phyloP scores from a whole-genome alignment of 2,113 vertebrate species.

The Onychostruthus taczanowskii region DNA sequence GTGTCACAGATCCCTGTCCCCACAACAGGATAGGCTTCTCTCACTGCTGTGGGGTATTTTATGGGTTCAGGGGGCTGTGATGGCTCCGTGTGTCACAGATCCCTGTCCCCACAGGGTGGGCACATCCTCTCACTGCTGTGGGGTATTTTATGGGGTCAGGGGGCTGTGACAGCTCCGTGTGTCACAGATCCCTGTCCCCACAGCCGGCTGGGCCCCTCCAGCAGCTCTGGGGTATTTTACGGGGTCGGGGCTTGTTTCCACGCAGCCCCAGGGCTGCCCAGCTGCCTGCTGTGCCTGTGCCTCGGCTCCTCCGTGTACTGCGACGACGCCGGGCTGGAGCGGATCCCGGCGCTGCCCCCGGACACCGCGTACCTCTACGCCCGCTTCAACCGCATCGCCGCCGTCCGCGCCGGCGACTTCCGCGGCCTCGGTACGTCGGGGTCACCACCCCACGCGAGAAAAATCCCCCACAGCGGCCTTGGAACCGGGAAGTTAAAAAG shows the following conservation, averaged over 20 bases:
- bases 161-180: background rate
- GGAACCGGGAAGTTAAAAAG: accelerated
- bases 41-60: background rate
- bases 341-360: constrained; percentile 75
- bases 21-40: no score
- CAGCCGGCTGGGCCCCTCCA: no score
- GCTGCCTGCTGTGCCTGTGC: constrained; percentile 81
- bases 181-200: accelerated
- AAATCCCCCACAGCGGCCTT: accelerated
- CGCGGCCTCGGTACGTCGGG: constrained; percentile 69
- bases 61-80: background rate
- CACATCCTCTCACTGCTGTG: background rate
- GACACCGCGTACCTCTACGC: constrained; percentile 79
- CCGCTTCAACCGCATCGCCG: constrained; percentile 80
- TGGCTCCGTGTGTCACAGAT: accelerated
- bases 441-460: accelerated
- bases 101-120: background rate
- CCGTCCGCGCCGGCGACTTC: constrained; percentile 69
- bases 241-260: accelerated
- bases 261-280: constrained; percentile 70
- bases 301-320: constrained; percentile 82
- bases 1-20: background rate
- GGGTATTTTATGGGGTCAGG: background rate
- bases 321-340: constrained; percentile 70
- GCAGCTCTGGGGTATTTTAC: accelerated